These are phyloP conservation scores for Drosophila chauvacae DNA, from an alignment of 1,140 invertebrate species.

Conservation along the genomic window DNA sequence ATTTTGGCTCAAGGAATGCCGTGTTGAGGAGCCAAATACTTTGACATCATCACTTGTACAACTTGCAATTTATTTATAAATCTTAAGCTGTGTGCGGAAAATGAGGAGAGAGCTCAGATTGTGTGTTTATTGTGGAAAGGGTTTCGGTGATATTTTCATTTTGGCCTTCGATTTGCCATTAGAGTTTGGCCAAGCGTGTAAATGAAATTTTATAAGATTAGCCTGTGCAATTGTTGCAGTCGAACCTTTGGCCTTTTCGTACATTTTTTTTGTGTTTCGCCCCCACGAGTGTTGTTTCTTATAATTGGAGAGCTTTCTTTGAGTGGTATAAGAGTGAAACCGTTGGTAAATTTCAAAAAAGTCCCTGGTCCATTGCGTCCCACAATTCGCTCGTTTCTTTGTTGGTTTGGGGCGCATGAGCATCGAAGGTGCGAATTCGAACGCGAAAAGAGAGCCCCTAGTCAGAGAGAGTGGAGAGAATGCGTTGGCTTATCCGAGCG, in stretches of 20 bases:
- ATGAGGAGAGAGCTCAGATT: not conserved
- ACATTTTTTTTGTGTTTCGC: not conserved
- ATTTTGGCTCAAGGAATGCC: slow-evolving; percentile 32
- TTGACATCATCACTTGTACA: slow-evolving; percentile 29
- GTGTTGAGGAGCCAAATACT: slow-evolving; percentile 28
- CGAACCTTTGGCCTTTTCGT: not conserved
- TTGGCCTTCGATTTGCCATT: slow-evolving; percentile 45
- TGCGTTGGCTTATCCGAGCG: not conserved
- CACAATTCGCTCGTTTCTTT: slow-evolving; percentile 31
- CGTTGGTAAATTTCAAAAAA: slow-evolving; percentile 58
- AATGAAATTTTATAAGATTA: slow-evolving; percentile 65
- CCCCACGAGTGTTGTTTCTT: not conserved
- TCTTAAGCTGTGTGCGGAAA: not conserved
- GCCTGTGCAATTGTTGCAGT: slow-evolving; percentile 42
- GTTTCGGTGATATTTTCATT: slow-evolving; percentile 38
- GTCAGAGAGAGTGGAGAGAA: not conserved
- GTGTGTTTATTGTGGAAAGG: slow-evolving; percentile 17
- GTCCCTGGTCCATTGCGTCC: slow-evolving; percentile 14
- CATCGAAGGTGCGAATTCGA: slow-evolving; percentile 36
- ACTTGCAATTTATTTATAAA: not conserved
- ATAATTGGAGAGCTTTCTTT: slow-evolving; percentile 55
- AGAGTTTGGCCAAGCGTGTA: slow-evolving; percentile 51
- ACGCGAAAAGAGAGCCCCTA: slow-evolving; percentile 11
- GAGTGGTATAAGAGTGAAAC: slow-evolving; percentile 76
- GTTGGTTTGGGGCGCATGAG: slow-evolving; percentile 48